These are phyloP conservation scores for Pemphredon lugubris DNA, from an alignment of 2,888 invertebrate genomes.

Conservation along the genomic window DNA sequence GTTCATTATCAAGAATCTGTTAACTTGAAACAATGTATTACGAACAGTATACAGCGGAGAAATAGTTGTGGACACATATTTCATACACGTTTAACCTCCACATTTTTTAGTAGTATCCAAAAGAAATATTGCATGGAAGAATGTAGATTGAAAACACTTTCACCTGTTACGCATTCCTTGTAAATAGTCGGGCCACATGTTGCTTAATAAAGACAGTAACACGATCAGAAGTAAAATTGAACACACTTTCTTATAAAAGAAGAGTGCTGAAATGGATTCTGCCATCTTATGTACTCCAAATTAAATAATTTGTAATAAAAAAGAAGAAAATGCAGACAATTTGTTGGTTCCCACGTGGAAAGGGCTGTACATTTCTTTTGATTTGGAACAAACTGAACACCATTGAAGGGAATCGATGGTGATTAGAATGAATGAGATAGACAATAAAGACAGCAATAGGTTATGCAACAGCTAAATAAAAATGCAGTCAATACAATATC, in stretches of 20 bases:
- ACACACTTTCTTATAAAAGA: conserved; percentile 1
- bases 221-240: conserved; percentile 8
- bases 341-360: conserved; percentile 40
- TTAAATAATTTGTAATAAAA: conserved; percentile 17
- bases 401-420: conserved; percentile 36
- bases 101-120: conserved; percentile 37
- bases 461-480: conserved; percentile 71
- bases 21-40: not conserved
- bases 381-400: conserved; percentile 41
- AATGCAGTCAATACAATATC: conserved; percentile 71
- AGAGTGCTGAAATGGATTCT: conserved; percentile 16
- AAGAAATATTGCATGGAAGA: conserved; percentile 54
- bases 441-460: conserved; percentile 62
- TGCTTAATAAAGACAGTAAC: conserved; percentile 31
- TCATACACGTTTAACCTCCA: conserved; percentile 25
- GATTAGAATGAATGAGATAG: conserved; percentile 57
- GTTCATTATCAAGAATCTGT: conserved; percentile 1
- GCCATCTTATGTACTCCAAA: conserved; percentile 11
- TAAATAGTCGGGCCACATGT: conserved; percentile 24
- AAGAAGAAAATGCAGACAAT: conserved; percentile 32
- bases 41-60: conserved; percentile 24
- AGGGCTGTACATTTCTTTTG: conserved; percentile 42
- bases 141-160: conserved; percentile 43
- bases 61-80: no score
- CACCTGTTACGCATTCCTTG: conserved; percentile 26